Conservation (phyloP, 2,113 vertebrate species). For the Panthera leo region DNA sequence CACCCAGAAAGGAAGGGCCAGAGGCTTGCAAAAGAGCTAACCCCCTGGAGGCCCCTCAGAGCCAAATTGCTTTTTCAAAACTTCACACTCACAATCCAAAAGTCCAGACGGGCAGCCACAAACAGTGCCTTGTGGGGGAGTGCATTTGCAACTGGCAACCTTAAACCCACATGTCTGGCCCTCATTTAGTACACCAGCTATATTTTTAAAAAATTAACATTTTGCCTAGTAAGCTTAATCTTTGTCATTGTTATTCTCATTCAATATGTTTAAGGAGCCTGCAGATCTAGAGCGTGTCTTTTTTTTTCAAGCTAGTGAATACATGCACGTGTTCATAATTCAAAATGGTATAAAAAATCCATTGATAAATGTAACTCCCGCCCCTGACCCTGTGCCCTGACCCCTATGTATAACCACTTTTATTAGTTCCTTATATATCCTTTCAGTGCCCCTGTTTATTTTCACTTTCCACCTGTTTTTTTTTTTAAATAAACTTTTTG, state of each 20-base stretch:
- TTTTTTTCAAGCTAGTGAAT: background rate
- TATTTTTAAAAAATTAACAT: constrained; percentile 31
- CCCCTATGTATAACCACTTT: background rate
- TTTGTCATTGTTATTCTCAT: constrained; percentile 22
- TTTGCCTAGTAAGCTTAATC: constrained; percentile 48
- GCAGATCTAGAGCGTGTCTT: background rate
- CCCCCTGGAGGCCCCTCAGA: constrained; percentile 30
- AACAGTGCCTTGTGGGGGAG: constrained; percentile 23
- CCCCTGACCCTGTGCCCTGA: background rate
- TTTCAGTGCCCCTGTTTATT: background rate
- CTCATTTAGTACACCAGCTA: background rate
- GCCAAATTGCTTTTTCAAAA: constrained; percentile 71
- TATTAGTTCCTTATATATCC: background rate
- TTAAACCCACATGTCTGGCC: constrained; percentile 57
- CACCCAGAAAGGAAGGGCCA: constrained; percentile 52
- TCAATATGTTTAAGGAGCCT: constrained; percentile 15
- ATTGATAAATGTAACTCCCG: background rate
- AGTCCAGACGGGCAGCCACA: constrained; percentile 54
- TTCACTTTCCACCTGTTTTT: background rate
- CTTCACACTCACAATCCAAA: constrained; percentile 60
- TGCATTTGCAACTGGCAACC: constrained; percentile 14
- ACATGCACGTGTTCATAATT: background rate
- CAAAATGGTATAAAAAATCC: background rate
- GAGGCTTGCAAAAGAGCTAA: constrained; percentile 33
- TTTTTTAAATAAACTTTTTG: background rate